Evolutionary conservation across 2,888 invertebrate species (phyloP).

Genomic region (Torymus texanus): DNA sequence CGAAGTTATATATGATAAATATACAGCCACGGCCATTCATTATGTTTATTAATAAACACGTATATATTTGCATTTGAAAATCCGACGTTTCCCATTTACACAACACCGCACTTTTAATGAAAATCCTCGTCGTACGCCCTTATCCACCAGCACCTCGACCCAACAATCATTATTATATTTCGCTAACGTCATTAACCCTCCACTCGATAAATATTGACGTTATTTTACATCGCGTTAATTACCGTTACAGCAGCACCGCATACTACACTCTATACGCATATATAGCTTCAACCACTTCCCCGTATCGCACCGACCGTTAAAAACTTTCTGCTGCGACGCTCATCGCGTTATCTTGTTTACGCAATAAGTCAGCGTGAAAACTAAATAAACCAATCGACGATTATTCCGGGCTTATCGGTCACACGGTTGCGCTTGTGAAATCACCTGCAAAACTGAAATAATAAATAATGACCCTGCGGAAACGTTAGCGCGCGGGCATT

Average conservation of each 20-base stretch:
- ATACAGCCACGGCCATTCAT: no score
- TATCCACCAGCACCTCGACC: no score
- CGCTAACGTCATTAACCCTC: slow-evolving; percentile 11
- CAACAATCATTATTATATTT: slow-evolving; percentile 14
- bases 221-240: slow-evolving; percentile 27
- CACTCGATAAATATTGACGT: slow-evolving; percentile 25
- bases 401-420: slow-evolving; percentile 48
- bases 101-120: no score
- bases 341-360: slow-evolving; percentile 27
- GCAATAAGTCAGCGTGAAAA: slow-evolving; percentile 40
- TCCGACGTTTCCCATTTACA: no score
- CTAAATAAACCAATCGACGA: slow-evolving; percentile 48
- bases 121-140: no score
- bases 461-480: slow-evolving; percentile 35
- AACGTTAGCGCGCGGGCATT: background rate
- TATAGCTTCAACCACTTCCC: no score
- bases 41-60: no score
- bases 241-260: background rate
- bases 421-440: background rate
- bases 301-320: background rate
- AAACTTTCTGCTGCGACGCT: slow-evolving; percentile 17
- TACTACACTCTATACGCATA: no score
- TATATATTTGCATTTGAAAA: no score
- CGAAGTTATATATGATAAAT: no score
- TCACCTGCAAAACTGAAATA: slow-evolving; percentile 25